These are phyloP conservation scores for Magallana gigas DNA, from an alignment of 1,140 invertebrate species.

Conservation along the genomic window DNA sequence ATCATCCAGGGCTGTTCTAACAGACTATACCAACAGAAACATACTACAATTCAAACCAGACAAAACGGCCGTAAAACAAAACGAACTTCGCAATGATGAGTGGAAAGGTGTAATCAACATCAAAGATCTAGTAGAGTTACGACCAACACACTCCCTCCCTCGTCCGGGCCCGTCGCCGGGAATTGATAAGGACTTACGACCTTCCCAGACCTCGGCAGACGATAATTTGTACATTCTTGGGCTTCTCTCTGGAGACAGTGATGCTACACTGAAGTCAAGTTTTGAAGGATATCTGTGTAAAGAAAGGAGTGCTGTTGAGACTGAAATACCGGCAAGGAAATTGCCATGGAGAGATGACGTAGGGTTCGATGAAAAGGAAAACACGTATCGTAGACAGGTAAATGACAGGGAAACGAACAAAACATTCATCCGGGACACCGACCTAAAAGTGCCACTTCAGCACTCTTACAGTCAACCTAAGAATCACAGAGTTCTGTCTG, in stretches of 20 bases:
- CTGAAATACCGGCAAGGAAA: not conserved
- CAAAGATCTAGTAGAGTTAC: slow-evolving; percentile 10
- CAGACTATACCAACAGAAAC: not conserved
- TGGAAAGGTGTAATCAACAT: not conserved
- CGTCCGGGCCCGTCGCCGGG: not conserved
- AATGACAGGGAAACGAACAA: slow-evolving; percentile 1
- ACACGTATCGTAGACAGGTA: not conserved
- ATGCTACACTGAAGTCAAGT: not conserved
- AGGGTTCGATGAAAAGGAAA: not conserved
- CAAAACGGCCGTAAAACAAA: slow-evolving; percentile 3
- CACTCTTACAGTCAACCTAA: not conserved
- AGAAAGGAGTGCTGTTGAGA: not conserved
- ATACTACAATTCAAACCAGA: not conserved
- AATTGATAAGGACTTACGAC: not conserved
- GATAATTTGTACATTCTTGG: not conserved
- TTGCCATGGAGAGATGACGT: not conserved
- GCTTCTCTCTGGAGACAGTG: not conserved
- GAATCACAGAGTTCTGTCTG: not conserved
- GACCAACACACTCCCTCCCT: not conserved
- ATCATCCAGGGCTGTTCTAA: not conserved
- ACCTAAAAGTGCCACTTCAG: not conserved
- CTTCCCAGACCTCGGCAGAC: slow-evolving; percentile 1
- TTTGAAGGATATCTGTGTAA: not conserved
- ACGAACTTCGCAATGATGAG: not conserved
- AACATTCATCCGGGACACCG: not conserved